Base-by-base conservation (phyloP, 2,888 invertebrate genomes). In the Epistrophe eligans region DNA sequence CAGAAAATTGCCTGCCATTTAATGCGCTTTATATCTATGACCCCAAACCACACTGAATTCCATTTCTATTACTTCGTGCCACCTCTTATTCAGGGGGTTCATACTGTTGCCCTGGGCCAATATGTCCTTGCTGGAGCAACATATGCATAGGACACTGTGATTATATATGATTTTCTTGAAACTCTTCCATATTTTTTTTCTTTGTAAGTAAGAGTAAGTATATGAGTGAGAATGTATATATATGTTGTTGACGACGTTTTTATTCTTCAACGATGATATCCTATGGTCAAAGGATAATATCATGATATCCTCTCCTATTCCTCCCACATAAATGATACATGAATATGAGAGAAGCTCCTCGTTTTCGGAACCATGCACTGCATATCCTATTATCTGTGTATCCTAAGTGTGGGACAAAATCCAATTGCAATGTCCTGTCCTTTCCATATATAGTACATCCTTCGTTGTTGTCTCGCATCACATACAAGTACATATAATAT, bases 1-100 rank as follows among this genome's bases (percentile, higher is more conserved):
- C 74, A 74, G 74, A 82, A 87, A 83, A 87, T 83, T 83, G 87
- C 87, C 83, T 87, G 87, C 74, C 83, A 79, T 83, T 87, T 87
- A 83, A 87, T 79, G 76, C 79, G 76, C 79, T 87, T 87, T 82
- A 79, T 87, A 45, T 82, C 76, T 87, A 52, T 79, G 74, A 72
- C 70, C 77, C 79, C 32, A 43, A 38, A 72, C 67, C 76, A 77
- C 57, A 84, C 67, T 73, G 80, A 77, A 84, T 80, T 72, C 62
- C 50, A 73, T 62, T 85, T 70, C 67, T 73, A 64, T 55, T 76
- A 79, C 73, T 70, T 40, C 13, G 19, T 9, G 19, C 40, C 24
- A 11, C 24, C 38, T 24, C 15, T 15, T 55, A 28, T 55, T 6
- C n/a, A 32, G 67, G 13, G 19, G 13, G 19, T 13, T 24, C 24